Evolutionary conservation across 2,888 invertebrate species (phyloP), one percentile per base, ranked within the genome.

Genomic region (Drosophila helvetica): DNA sequence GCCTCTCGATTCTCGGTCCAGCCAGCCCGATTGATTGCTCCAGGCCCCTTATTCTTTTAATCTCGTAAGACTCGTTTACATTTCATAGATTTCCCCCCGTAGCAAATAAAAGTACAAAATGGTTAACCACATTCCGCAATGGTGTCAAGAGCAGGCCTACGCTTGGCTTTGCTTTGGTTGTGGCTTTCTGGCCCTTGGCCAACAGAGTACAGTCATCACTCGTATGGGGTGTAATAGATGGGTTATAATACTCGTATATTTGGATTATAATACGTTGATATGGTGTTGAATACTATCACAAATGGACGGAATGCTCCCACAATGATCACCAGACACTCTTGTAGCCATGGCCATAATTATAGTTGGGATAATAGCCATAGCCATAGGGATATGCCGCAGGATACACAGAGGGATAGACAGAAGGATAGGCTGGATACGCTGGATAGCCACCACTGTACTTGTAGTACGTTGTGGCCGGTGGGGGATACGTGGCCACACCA

Each of bases 281-380:
- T 33, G 53, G 58, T 54, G 25, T 53, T 46, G 17, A 43, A 51
- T 33, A 45, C 43, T 78, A 81, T 81, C 80, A 81, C 86, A 81
- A 55, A 69, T 54, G 53, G 47, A 25, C 15, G 17, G 15, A 3
- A 10, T 17, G 7, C 17, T 18, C 4, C 2, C 6, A n/a, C 42
- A 30, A 0, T 15, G 6, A 22, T 70, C 45, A 88, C 88, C 86
- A 88, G 30, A 78, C 58, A 38, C 86, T 70, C 54, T 79, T 86
- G 30, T 83, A 86, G 17, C 79, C 70, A 59, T 88, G 88, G 18
- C 86, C 75, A 68, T 85, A 86, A 1, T 27, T 42, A 7, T 62
- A 62, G 17, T 38, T n/a, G 38, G 38, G 38, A n/a, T 38, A n/a
- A 7, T 38, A 38, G 38, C 38, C 38, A n/a, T 38, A 38, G 38